Percentiles rank a stretch among this genome's conserved stretches.
Evolutionary conservation across 2,797 vertebrate species (phyloP).

Genomic region (Arrhamphus sclerolepis): DNA sequence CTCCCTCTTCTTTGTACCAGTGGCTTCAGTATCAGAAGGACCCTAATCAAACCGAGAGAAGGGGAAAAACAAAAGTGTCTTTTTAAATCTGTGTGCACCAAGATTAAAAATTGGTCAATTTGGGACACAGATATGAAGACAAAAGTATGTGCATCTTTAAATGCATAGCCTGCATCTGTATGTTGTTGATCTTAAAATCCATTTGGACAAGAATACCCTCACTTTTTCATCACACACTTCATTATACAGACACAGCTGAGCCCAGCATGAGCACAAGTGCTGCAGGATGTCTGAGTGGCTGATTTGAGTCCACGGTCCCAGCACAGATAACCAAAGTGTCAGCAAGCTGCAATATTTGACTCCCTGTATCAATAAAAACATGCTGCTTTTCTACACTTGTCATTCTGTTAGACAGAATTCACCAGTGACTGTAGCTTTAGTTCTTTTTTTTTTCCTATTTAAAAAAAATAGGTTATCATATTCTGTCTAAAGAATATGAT

Average conservation of each 20-base stretch:
- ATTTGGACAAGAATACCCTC: constrained; percentile 15
- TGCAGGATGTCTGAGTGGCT: constrained; percentile 15
- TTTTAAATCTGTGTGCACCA: constrained; percentile 7
- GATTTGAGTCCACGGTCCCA: constrained; percentile 15
- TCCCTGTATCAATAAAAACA: constrained; percentile 13
- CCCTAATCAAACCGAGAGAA: constrained; percentile 5
- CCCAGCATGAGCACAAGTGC: constrained; percentile 21
- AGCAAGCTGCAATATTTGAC: constrained; percentile 19
- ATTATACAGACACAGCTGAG: constrained; percentile 47
- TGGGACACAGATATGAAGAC: neutral
- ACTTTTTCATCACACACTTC: constrained; percentile 23
- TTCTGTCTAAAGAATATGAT: neutral
- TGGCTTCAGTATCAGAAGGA: constrained; percentile 11
- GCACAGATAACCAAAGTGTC: constrained; percentile 26
- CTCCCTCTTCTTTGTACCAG: too few relatives aligned
- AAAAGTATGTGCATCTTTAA: constrained; percentile 20
- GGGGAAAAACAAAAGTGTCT: neutral
- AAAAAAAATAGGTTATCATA: too few relatives aligned
- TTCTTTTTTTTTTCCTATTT: neutral
- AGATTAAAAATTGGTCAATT: constrained; percentile 5
- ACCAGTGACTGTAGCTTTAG: constrained; percentile 6
- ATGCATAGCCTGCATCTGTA: neutral
- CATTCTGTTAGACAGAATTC: neutral
- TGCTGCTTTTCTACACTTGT: constrained; percentile 17
- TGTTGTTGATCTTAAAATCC: constrained; percentile 33